These are phyloP conservation scores for Ceratina calcarata DNA, from an alignment of 1,140 invertebrate genomes.

Conservation along the genomic window DNA sequence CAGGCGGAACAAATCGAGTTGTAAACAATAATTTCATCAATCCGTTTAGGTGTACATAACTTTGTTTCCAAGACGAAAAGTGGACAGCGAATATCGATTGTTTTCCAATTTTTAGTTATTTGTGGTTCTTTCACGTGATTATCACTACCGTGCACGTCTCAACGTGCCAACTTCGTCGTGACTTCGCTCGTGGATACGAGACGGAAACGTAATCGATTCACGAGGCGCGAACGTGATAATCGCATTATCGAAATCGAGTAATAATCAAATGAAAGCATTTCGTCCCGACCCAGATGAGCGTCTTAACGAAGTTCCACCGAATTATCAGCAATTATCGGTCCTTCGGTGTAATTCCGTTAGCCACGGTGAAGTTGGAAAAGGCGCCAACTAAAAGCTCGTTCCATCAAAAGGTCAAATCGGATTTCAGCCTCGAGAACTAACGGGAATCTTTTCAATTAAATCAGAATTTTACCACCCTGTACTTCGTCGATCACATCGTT, in stretches of 20 bases:
- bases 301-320: constrained; percentile 80
- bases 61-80: neutral
- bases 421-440: constrained; percentile 36
- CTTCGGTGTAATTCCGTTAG: constrained; percentile 79
- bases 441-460: constrained; percentile 36
- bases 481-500: neutral
- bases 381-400: constrained; percentile 76
- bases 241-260: constrained; percentile 77
- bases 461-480: constrained; percentile 23
- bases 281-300: constrained; percentile 77
- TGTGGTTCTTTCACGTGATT: neutral
- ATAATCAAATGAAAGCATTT: constrained; percentile 80
- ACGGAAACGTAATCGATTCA: constrained; percentile 62
- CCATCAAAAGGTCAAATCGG: constrained; percentile 65
- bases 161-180: constrained; percentile 5
- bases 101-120: too few relatives aligned
- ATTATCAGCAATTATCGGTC: constrained; percentile 81
- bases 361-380: constrained; percentile 76
- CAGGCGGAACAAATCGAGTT: too few relatives aligned
- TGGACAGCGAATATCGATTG: neutral
- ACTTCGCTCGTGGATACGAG: constrained; percentile 14
- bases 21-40: too few relatives aligned
- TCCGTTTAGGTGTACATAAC: too few relatives aligned
- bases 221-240: constrained; percentile 64
- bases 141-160: neutral